Base-by-base conservation (phyloP, 2,113 vertebrate genomes). In the Lasiurus cinereus region DNA sequence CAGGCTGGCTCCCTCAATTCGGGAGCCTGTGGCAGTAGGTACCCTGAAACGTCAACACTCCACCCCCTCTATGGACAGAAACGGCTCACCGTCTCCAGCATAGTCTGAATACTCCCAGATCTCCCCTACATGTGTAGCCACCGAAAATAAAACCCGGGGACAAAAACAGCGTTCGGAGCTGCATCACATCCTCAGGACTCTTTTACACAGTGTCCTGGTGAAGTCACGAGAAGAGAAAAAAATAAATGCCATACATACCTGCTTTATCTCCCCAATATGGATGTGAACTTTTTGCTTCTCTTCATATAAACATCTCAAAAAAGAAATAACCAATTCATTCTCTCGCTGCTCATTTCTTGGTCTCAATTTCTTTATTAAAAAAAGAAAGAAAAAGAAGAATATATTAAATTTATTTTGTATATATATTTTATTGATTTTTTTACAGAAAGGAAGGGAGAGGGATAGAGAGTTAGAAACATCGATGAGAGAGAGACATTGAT, bases 271-370 rank as follows among this genome's bases (percentile, higher is more conserved):
- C 74, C 97, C 98, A 64, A 97, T 54, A 33, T 99, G 99, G 85
- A 98, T 56, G 74, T 99, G 99, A 83, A 96, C 98, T 94, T 98
- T 99, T 96, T 99, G 99, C 82, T 98, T 99, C 95, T 99, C 99
- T 96, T 99, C 99, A 97, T 99, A 99, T 48, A 99, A 96, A 85
- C 97, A 97, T 96, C 99, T 99, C 96, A 99, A 96, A 90, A 98
- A 97, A 83, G 98, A 98, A 96, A 99, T 98, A 93, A 99, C 96
- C 67, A 99, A 70, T 96, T 99, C 99, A 91, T 99, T 99, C 96
- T 99, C 99, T 94, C 99, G 99, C 96, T 99, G 99, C 43, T 99
- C 99, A 39, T 98, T 99, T 96, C 98, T 99, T 59, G 99, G 99
- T 89, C 98, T 98, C 95, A 99, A 97, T 98, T 99, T 99, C 99